Evolutionary conservation across 2,888 invertebrate species (phyloP).

Genomic region (Eurytoma adleriae): DNA sequence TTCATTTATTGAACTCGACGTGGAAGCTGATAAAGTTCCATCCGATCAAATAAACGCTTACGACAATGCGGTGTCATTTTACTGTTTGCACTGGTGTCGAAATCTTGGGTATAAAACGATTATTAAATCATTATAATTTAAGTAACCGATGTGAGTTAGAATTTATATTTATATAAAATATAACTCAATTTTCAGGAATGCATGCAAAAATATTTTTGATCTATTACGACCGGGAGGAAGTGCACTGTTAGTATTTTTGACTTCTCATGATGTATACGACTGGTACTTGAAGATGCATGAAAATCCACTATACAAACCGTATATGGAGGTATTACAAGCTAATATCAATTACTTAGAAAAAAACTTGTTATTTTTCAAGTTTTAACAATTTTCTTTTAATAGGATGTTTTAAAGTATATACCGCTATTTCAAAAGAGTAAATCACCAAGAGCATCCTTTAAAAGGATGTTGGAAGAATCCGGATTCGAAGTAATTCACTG

Average conservation of each 20-base stretch:
- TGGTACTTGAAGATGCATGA: slow-evolving; percentile 82
- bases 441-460: slow-evolving; percentile 79
- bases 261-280: slow-evolving; percentile 83
- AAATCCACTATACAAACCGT: slow-evolving; percentile 80
- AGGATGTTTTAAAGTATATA: slow-evolving; percentile 82
- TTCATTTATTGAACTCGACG: slow-evolving; percentile 78
- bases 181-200: slow-evolving; percentile 76
- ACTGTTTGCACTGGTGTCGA: slow-evolving; percentile 88
- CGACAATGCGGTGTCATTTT: slow-evolving; percentile 86
- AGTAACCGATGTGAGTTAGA: too few species aligned
- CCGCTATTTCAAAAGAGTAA: slow-evolving; percentile 82
- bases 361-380: neutral
- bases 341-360: neutral
- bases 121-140: neutral
- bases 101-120: slow-evolving; percentile 80
- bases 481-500: slow-evolving; percentile 82
- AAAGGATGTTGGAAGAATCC: slow-evolving; percentile 78
- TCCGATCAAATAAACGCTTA: slow-evolving; percentile 78
- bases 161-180: neutral
- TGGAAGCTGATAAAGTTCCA: slow-evolving; percentile 78
- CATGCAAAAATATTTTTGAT: slow-evolving; percentile 81
- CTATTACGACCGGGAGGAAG: slow-evolving; percentile 84
- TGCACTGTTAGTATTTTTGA: slow-evolving; percentile 83
- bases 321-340: slow-evolving; percentile 78
- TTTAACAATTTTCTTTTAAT: neutral